Evolutionary conservation across 2,888 invertebrate genomes (phyloP).

Genomic region (Hirtodrosophila histrioides): DNA sequence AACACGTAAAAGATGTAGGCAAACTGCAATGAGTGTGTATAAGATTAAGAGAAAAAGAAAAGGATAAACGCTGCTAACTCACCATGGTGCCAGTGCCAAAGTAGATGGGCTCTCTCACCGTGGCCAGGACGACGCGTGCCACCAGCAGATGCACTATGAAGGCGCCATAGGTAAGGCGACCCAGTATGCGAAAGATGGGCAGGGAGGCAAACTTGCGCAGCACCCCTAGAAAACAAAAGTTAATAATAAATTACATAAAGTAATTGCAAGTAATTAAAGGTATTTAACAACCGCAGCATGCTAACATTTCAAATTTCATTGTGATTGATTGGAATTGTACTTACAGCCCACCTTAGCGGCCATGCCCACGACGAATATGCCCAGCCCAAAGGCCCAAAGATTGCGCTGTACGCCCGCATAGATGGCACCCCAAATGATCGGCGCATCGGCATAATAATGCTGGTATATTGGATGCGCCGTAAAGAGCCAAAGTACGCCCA

Average conservation of each 20-base stretch:
- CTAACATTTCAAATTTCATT: neutral
- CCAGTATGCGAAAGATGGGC: slow-evolving; percentile 80
- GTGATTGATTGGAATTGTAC: slow-evolving; percentile 26
- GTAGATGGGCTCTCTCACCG: slow-evolving; percentile 76
- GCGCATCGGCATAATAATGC: slow-evolving; percentile 72
- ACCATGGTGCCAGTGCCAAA: slow-evolving; percentile 81
- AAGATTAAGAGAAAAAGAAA: neutral
- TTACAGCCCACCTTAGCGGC: slow-evolving; percentile 82
- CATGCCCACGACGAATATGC: slow-evolving; percentile 79
- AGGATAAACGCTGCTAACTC: neutral
- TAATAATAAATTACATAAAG: neutral
- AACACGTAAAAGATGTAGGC: slow-evolving; percentile 74
- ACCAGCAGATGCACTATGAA: slow-evolving; percentile 78
- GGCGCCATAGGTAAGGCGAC: slow-evolving; percentile 82
- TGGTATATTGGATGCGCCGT: slow-evolving; percentile 80
- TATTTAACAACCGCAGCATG: too few species aligned
- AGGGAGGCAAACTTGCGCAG: slow-evolving; percentile 77
- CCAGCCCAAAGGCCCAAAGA: slow-evolving; percentile 82
- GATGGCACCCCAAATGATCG: slow-evolving; percentile 81
- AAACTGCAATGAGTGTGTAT: slow-evolving; percentile 58
- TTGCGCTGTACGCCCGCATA: slow-evolving; percentile 84
- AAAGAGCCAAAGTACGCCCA: slow-evolving; percentile 77
- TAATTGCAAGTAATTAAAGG: neutral
- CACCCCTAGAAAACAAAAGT: slow-evolving; percentile 58
- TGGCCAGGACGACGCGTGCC: slow-evolving; percentile 70